A percentile compares a stretch with the other conserved stretches of the same genome.
phyloP scores from a whole-genome alignment of 1,140 invertebrate genomes.

The Drosophila triauraria region DNA sequence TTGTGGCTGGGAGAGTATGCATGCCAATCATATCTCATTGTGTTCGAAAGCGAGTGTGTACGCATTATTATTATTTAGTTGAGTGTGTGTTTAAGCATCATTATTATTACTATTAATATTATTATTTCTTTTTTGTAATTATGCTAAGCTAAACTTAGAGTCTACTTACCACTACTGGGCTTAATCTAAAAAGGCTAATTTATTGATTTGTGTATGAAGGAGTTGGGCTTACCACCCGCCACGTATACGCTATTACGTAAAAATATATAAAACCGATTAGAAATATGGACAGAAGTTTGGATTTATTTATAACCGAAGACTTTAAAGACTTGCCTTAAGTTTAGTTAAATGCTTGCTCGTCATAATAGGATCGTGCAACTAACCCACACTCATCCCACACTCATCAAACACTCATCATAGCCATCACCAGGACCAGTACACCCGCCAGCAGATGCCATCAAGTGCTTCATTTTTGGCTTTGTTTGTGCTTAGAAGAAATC shows the following conservation, averaged over 20 bases:
- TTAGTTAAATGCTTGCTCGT: slow-evolving; percentile 47
- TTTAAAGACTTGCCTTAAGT: slow-evolving; percentile 37
- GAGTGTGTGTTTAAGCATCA: slow-evolving; percentile 45
- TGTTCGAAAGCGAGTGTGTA: slow-evolving; percentile 45
- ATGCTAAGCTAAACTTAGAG: slow-evolving; percentile 49
- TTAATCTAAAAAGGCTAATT: slow-evolving; percentile 70
- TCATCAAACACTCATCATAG: slow-evolving; percentile 23
- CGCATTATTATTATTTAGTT: slow-evolving; percentile 39
- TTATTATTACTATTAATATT: slow-evolving; percentile 32
- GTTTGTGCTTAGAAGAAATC: slow-evolving; percentile 31
- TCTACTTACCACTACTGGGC: slow-evolving; percentile 45
- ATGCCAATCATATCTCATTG: slow-evolving; percentile 52
- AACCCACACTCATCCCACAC: slow-evolving; percentile 13
- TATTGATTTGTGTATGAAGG: slow-evolving; percentile 57
- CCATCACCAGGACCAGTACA: slow-evolving; percentile 20
- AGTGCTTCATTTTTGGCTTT: slow-evolving; percentile 45
- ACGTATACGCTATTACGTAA: slow-evolving; percentile 27
- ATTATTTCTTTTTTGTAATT: slow-evolving; percentile 61
- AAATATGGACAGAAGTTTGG: slow-evolving; percentile 12
- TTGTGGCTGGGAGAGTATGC: slow-evolving; percentile 30
- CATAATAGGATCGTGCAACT: slow-evolving; percentile 1
- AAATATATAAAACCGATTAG: slow-evolving; percentile 36
- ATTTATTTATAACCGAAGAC: slow-evolving; percentile 33
- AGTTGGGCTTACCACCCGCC: slow-evolving; percentile 33
- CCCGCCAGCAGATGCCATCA: slow-evolving; percentile 12